These are phyloP conservation scores for Vireo altiloquus DNA, from an alignment of 2,113 vertebrate species.

Conservation along the genomic window DNA sequence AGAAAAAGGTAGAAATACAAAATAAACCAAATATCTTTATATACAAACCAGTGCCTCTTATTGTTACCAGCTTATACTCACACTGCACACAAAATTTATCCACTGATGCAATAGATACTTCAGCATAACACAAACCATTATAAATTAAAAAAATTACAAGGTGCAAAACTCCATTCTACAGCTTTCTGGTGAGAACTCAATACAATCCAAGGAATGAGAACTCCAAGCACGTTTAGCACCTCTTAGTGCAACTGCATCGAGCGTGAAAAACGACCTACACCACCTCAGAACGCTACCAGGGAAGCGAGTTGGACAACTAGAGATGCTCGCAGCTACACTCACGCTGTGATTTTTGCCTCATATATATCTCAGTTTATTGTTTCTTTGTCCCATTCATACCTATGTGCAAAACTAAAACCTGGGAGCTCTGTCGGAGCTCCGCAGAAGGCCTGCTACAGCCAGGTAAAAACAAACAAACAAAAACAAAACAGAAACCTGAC, in stretches of 20 bases:
- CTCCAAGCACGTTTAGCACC: slow-evolving; percentile 68
- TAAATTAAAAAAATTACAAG: slow-evolving; percentile 81
- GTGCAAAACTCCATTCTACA: slow-evolving; percentile 78
- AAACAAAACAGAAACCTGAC: background rate
- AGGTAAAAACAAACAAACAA: background rate
- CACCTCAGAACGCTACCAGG: background rate
- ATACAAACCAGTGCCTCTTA: slow-evolving; percentile 89
- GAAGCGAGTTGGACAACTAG: background rate
- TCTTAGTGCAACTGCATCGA: slow-evolving; percentile 61
- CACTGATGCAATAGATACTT: slow-evolving; percentile 70
- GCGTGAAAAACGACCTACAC: slow-evolving; percentile 19
- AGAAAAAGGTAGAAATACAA: slow-evolving; percentile 82
- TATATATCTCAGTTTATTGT: slow-evolving; percentile 38
- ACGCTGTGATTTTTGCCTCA: slow-evolving; percentile 20
- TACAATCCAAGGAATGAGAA: slow-evolving; percentile 49
- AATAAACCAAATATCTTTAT: slow-evolving; percentile 85
- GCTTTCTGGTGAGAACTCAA: slow-evolving; percentile 69
- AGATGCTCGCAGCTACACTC: slow-evolving; percentile 37
- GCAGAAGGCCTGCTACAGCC: slow-evolving; percentile 32
- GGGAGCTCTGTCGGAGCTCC: slow-evolving; percentile 28
- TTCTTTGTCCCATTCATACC: slow-evolving; percentile 54
- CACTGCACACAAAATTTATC: slow-evolving; percentile 57
- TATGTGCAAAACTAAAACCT: slow-evolving; percentile 67
- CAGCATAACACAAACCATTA: slow-evolving; percentile 77
- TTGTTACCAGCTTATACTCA: slow-evolving; percentile 72